A percentile compares a stretch with the other conserved stretches of the same genome.
Conservation (phyloP, 2,113 vertebrate genomes). For the Ursus arctos region DNA sequence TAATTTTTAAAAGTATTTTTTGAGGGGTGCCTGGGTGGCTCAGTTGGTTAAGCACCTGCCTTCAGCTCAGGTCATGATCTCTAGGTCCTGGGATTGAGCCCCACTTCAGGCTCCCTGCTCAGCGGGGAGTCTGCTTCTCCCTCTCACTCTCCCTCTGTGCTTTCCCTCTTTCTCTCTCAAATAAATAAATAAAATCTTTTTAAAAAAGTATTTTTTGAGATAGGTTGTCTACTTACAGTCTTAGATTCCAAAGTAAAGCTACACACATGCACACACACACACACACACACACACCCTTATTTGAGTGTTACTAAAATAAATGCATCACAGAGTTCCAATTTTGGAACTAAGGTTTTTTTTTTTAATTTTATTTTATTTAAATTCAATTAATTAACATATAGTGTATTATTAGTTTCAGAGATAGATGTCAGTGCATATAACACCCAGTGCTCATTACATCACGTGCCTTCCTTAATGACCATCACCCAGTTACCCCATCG, state of each 20-base stretch:
- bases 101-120: too few relatives aligned
- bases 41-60: too few relatives aligned
- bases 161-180: too few relatives aligned
- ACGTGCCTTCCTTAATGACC: background rate
- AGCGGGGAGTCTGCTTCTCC: too few relatives aligned
- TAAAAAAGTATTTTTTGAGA: background rate
- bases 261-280: background rate
- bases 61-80: too few relatives aligned
- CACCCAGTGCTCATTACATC: background rate
- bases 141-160: too few relatives aligned
- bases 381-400: background rate
- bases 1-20: background rate
- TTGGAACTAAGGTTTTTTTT: background rate
- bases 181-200: background rate
- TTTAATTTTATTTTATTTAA: background rate
- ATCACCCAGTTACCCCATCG: background rate
- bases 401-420: background rate
- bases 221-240: background rate
- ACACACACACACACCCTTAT: background rate
- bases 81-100: too few relatives aligned
- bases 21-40: background rate
- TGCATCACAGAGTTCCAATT: background rate
- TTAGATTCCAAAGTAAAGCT: background rate
- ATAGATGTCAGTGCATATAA: background rate
- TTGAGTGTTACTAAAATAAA: slow-evolving; percentile 7